Conservation (phyloP, 2,888 invertebrate species). For the Lithophane ornitopus region DNA sequence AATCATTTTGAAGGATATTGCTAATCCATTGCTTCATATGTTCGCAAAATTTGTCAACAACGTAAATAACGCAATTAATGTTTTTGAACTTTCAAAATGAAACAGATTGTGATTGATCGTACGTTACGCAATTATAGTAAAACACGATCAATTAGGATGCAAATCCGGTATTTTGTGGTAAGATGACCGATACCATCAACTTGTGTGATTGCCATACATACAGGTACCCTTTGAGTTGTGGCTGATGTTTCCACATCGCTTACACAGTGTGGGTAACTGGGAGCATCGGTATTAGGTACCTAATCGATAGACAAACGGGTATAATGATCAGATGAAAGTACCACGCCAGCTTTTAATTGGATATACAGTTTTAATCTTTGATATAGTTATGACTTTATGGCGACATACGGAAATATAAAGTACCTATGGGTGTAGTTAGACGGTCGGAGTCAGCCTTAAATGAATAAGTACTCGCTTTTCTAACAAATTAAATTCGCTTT, state of each 20-base stretch:
- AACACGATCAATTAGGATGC: no score
- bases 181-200: conserved; percentile 25
- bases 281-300: conserved; percentile 26
- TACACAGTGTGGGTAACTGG: conserved; percentile 6
- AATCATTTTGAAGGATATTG: no score
- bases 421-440: not conserved
- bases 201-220: conserved; percentile 14
- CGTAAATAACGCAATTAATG: no score
- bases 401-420: not conserved
- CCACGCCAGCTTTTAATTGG: conserved; percentile 41
- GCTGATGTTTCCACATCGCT: not conserved
- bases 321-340: conserved; percentile 19
- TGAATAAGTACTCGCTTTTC: not conserved
- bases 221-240: not conserved
- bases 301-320: conserved; percentile 18
- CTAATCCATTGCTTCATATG: no score
- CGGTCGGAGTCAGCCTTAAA: no score
- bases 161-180: not conserved
- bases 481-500: not conserved
- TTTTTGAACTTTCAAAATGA: no score
- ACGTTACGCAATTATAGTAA: no score
- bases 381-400: conserved; percentile 32
- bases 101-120: no score
- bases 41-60: no score
- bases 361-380: conserved; percentile 42